phyloP scores from a whole-genome alignment of 2,113 vertebrate genomes.

The Oncorhynchus clarkii region DNA sequence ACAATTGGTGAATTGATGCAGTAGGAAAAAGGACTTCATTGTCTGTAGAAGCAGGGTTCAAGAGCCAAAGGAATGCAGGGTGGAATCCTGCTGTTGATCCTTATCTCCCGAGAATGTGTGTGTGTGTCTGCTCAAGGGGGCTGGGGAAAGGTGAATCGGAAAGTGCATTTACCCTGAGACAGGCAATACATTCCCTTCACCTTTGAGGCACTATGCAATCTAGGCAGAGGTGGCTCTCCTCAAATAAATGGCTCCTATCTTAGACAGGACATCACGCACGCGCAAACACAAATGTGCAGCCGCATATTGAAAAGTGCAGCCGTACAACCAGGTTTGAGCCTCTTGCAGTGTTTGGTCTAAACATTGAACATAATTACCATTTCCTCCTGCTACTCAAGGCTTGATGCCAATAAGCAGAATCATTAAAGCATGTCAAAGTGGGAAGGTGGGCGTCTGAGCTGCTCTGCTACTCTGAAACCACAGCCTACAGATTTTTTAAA shows the following conservation, averaged over 20 bases:
- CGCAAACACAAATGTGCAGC: background rate
- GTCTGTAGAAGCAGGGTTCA: constrained; percentile 7
- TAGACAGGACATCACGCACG: constrained; percentile 25
- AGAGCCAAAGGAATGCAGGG: constrained; percentile 8
- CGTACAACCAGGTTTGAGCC: background rate
- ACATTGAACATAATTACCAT: constrained; percentile 25
- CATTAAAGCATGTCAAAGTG: constrained; percentile 46
- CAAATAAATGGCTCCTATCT: constrained; percentile 23
- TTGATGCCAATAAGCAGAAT: constrained; percentile 49
- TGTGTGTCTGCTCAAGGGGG: constrained; percentile 10
- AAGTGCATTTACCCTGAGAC: constrained; percentile 42
- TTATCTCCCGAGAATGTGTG: constrained; percentile 22
- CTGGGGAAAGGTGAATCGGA: constrained; percentile 44
- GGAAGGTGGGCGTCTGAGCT: constrained; percentile 27
- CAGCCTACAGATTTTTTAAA: constrained; percentile 48
- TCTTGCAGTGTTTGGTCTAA: background rate
- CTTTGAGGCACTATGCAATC: constrained; percentile 42
- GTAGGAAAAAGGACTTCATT: constrained; percentile 8
- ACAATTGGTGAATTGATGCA: background rate
- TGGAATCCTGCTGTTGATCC: constrained; percentile 14
- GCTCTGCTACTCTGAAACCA: constrained; percentile 38
- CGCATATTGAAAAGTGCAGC: background rate
- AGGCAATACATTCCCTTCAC: constrained; percentile 51
- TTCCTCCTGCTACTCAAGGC: constrained; percentile 1
- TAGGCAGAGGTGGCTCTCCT: constrained; percentile 25